Percentiles rank a stretch among this genome's conserved stretches.
Evolutionary conservation across 2,797 vertebrate genomes (phyloP).

Genomic region (Dallia pectoralis): DNA sequence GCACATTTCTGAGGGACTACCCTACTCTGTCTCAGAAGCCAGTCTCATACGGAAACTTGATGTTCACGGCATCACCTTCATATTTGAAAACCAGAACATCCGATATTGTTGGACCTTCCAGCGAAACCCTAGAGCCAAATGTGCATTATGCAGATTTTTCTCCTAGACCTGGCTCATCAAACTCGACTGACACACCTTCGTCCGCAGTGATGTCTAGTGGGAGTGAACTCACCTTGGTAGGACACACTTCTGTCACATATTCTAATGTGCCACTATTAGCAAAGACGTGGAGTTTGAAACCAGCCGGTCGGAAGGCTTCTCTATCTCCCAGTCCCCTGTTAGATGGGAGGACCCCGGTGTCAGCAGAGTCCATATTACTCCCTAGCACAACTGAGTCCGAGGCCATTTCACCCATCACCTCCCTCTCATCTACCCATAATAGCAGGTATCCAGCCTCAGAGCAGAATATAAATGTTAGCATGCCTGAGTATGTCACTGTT

Average conservation of each 20-base stretch:
- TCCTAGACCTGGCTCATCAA: conserved; percentile 30
- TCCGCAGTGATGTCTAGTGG: conserved; percentile 26
- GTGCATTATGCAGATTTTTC: conserved; percentile 26
- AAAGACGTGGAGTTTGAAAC: conserved; percentile 29
- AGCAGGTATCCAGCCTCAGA: conserved; percentile 10
- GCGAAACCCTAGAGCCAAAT: conserved; percentile 37
- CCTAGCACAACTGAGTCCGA: conserved; percentile 33
- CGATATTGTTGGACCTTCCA: conserved; percentile 39
- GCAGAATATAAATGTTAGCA: conserved; percentile 16
- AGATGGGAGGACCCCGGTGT: background rate
- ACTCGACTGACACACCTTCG: conserved; percentile 24
- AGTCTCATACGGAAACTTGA: conserved; percentile 15
- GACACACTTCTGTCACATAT: conserved; percentile 32
- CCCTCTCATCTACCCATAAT: conserved; percentile 11
- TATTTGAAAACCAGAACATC: background rate
- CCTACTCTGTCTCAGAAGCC: conserved; percentile 25
- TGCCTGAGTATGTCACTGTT: conserved; percentile 30
- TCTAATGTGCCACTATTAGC: conserved; percentile 27
- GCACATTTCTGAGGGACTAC: conserved; percentile 16
- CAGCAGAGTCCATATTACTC: conserved; percentile 1
- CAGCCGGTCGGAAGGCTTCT: conserved; percentile 41
- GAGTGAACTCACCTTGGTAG: conserved; percentile 18
- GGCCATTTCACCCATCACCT: conserved; percentile 29
- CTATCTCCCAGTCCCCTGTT: conserved; percentile 30
- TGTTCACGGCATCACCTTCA: conserved; percentile 17